A percentile compares a stretch with the other conserved stretches of the same genome.
These are phyloP conservation scores for Tholera decimalis DNA, from an alignment of 2,888 invertebrate species.

Conservation along the genomic window DNA sequence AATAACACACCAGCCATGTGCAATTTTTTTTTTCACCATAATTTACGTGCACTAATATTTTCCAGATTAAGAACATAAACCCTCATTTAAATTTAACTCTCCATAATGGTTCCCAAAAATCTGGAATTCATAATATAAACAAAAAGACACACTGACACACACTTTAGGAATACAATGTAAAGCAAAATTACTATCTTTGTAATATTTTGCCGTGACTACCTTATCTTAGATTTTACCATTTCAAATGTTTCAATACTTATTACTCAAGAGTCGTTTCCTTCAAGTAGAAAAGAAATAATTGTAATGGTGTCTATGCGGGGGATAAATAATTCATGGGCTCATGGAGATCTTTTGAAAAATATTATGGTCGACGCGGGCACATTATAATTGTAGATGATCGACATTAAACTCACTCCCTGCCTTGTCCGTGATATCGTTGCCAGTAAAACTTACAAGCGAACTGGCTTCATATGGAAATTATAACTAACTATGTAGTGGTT, in stretches of 20 bases:
- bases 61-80: neutral
- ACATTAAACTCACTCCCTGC: constrained; percentile 68
- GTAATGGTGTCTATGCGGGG: constrained; percentile 85
- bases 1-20: too few relatives aligned
- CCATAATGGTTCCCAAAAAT: neutral
- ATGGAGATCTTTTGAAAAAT: constrained; percentile 88
- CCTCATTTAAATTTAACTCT: neutral
- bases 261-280: constrained; percentile 84
- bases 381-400: constrained; percentile 88
- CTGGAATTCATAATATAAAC: neutral
- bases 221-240: constrained; percentile 69
- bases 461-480: constrained; percentile 48
- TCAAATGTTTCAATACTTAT: constrained; percentile 73
- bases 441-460: constrained; percentile 54
- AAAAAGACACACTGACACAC: constrained; percentile 12
- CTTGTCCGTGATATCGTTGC: constrained; percentile 49
- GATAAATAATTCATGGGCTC: constrained; percentile 89
- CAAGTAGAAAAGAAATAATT: constrained; percentile 87
- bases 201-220: constrained; percentile 52
- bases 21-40: neutral
- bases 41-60: neutral
- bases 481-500: constrained; percentile 36
- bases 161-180: constrained; percentile 25
- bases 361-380: constrained; percentile 82
- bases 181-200: constrained; percentile 19